Base-by-base conservation (phyloP, 2,797 vertebrate genomes). In the Neoniphon sammara region DNA sequence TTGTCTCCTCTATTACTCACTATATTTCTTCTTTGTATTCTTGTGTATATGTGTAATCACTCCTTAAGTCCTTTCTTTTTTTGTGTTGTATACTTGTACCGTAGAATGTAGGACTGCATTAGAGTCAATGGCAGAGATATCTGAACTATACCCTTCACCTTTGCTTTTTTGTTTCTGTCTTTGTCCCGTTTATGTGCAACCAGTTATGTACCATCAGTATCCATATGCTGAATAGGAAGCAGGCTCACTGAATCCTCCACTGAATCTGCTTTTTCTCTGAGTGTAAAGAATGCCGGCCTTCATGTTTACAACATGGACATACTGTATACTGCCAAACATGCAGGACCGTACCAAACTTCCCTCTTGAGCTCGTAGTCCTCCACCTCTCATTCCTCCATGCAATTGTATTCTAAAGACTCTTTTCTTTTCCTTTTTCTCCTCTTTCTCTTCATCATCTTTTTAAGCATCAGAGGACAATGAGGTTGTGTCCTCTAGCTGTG, bases 401-500 rank as follows among this genome's bases (percentile, higher is more conserved):
- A 88, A 71, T 83, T 80, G 75, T 85, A 77, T 78, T 84, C 74
- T 85, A 81, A 71, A 88, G 73, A 82, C 82, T 85, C 70, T 69
- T 84, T 70, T 81, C 27, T 81, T 77, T 63, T 72, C 64, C 25
- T 50, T 57, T 65, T 73, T 64, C 68, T 60, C 69, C 70, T 69
- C 68, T 87, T 85, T 87, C 84, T 88, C 77, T 17, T 69, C 83
- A 77, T 91, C 80, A 59, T 88, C 88, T 84, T 89, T 92, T 87
- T 83, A 83, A 90, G 88, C 87, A 74, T 91, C 72, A 80, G 91
- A 89, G 93, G 92, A 88, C 86, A 55, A 85, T 89, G 88, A 86
- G 91, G 89, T 85, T 85, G 88, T 78, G 89, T 93, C 92, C 92
- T 93, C 93, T 83, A 85, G 88, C 90, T 87, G 88, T 91, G 91